These are phyloP conservation scores for Dryomyza anilis DNA, from an alignment of 2,888 invertebrate species.

Conservation along the genomic window DNA sequence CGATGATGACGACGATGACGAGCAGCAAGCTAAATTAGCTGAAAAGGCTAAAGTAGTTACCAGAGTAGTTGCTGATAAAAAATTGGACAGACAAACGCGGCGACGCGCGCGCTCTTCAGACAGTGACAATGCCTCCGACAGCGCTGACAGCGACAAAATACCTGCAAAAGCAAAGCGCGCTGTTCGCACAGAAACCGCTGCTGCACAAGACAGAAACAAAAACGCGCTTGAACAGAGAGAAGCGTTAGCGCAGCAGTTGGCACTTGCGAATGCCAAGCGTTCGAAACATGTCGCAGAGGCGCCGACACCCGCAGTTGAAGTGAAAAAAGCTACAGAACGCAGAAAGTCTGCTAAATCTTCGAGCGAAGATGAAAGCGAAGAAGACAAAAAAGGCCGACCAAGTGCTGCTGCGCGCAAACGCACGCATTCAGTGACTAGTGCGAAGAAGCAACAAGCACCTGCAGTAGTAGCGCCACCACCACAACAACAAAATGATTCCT, in stretches of 20 bases:
- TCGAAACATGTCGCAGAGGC: constrained; percentile 2
- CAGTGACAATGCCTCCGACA: constrained; percentile 23
- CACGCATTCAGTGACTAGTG: constrained; percentile 36
- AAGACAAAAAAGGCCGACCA: constrained; percentile 39
- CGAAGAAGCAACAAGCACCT: no score
- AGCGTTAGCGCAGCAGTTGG: background rate
- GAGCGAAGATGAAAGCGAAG: constrained; percentile 31
- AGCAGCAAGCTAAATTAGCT: no score
- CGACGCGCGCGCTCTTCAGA: constrained; percentile 24
- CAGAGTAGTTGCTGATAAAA: constrained; percentile 32
- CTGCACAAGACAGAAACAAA: constrained; percentile 11
- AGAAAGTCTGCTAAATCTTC: constrained; percentile 27
- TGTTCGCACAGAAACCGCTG: constrained; percentile 35
- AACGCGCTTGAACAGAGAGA: background rate
- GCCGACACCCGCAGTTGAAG: constrained; percentile 14
- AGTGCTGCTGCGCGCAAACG: constrained; percentile 39
- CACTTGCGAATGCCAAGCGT: constrained; percentile 10
- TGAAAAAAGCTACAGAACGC: constrained; percentile 29
- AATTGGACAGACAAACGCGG: constrained; percentile 28
- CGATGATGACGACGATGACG: no score
- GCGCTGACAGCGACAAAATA: constrained; percentile 60
- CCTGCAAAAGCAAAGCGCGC: constrained; percentile 53
- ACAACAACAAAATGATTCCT: constrained; percentile 54
- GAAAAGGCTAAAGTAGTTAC: constrained; percentile 27
- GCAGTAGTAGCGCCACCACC: no score